Base-by-base conservation (phyloP, 1,140 invertebrate species). In the Scylla paramamosain region DNA sequence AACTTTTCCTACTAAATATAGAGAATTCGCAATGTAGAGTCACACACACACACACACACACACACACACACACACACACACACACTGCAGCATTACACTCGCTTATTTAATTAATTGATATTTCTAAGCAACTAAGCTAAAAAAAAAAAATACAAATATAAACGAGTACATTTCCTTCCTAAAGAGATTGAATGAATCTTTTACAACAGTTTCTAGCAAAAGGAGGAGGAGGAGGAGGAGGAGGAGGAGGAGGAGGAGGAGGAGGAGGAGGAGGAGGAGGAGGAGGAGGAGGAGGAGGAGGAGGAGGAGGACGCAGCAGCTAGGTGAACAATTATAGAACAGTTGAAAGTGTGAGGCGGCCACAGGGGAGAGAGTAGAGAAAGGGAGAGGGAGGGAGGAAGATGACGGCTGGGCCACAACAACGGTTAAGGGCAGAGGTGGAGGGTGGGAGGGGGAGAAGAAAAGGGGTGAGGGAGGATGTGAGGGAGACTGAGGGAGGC, bases 181-280 rank as follows among this genome's bases (percentile, higher is more conserved):
- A 2, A 39, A 39, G 39, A 39, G 39, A 39, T 6, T 39, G 39
- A 39, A 39, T 39, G 39, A 39, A 39, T 39, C 39, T 39, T 39
- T 39, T 39, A 39, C 39, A 39, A 39, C 39, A 39, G 1, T 39
- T 6, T n/a, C n/a, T n/a, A 25, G 20, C 7, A 67, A 16, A 67
- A 67, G 59, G 59, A 67, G 59, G 59, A 67, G 59, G 59, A 67
- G 20, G 59, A 20, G 20, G 59, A 52, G 59, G 67, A 77, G 67
- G 67, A 77, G 67, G 67, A 77, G 67, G 67, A 77, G 67, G 67
- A 77, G 67, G 67, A 77, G 67, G 67, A 77, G 67, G 67, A 77
- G 67, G 67, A 77, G 67, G 67, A 77, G 67, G 67, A 77, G 67
- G 67, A 77, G 67, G 67, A 77, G 67, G 67, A 77, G 67, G 67